Percentiles rank a stretch among this genome's conserved stretches.
These are phyloP conservation scores for Polyommatus iphigenia DNA, from an alignment of 2,888 invertebrate species.

Conservation along the genomic window DNA sequence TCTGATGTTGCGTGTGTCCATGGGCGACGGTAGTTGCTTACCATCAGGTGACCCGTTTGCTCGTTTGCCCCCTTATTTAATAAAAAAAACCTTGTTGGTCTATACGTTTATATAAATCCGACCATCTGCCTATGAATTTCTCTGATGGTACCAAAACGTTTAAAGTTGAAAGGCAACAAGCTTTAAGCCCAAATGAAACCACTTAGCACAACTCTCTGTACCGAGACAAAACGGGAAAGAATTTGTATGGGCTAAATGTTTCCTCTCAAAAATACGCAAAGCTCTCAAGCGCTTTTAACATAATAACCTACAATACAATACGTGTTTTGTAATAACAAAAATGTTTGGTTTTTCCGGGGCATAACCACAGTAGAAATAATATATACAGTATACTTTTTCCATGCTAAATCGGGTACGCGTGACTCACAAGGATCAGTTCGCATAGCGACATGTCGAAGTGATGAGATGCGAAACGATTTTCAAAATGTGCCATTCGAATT, in stretches of 20 bases:
- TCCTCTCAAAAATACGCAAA: not conserved
- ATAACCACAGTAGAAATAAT: not conserved
- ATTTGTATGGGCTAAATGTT: slow-evolving; percentile 1
- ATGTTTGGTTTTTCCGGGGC: not conserved
- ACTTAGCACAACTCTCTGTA: not conserved
- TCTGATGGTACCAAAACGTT: not conserved
- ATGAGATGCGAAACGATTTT: too few relatives aligned
- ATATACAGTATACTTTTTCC: not conserved
- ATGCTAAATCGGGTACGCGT: not conserved
- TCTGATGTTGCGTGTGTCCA: too few relatives aligned
- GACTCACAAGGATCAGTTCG: not conserved
- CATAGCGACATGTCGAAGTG: too few relatives aligned
- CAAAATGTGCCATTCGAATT: not conserved
- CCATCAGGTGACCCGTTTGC: too few relatives aligned
- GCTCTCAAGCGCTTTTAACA: slow-evolving; percentile 17
- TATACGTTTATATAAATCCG: too few relatives aligned
- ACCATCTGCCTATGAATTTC: too few relatives aligned
- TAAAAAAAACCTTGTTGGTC: too few relatives aligned
- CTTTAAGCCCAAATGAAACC: not conserved
- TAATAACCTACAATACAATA: slow-evolving; percentile 14
- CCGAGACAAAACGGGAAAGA: not conserved
- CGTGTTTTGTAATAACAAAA: slow-evolving; percentile 9
- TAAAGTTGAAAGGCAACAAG: not conserved
- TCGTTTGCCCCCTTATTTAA: too few relatives aligned
- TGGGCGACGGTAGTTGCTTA: too few relatives aligned